These are phyloP conservation scores for Sinhomidia bicolor DNA, from an alignment of 2,888 invertebrate species.

Conservation along the genomic window DNA sequence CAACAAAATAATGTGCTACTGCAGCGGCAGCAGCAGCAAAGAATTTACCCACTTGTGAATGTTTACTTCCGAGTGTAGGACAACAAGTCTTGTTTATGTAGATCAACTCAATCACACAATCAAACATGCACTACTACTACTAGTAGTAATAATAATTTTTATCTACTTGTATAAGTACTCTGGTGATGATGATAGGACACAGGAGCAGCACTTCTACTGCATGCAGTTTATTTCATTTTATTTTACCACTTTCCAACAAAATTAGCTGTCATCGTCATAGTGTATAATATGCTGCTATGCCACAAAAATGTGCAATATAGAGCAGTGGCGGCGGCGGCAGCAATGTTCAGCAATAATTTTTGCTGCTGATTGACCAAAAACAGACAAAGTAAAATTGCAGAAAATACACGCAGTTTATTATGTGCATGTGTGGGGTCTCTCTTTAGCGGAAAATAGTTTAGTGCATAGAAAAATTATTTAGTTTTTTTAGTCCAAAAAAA, in stretches of 20 bases:
- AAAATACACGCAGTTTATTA: no score
- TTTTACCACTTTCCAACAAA: constrained; percentile 29
- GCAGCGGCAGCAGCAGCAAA: no score
- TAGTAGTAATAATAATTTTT: constrained; percentile 31
- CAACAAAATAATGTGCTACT: not conserved
- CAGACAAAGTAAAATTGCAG: constrained; percentile 4
- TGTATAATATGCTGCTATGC: not conserved
- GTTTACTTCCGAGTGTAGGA: constrained; percentile 42
- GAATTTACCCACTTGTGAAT: constrained; percentile 24
- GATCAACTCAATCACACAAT: constrained; percentile 22
- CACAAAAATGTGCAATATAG: constrained; percentile 26
- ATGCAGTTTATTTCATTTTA: not conserved
- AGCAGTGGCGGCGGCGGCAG: constrained; percentile 1
- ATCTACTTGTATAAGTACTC: not conserved
- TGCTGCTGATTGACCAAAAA: constrained; percentile 23
- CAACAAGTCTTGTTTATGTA: constrained; percentile 23
- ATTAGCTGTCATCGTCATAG: no score
- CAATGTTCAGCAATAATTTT: no score
- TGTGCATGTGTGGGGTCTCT: no score
- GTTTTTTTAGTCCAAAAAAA: not conserved
- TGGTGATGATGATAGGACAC: constrained; percentile 1
- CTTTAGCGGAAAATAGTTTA: not conserved
- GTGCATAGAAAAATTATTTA: not conserved
- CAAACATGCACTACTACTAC: constrained; percentile 29
- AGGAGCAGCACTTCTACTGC: not conserved